Base-by-base conservation (phyloP, 2,113 vertebrate genomes). In the Nycticorax nycticorax region DNA sequence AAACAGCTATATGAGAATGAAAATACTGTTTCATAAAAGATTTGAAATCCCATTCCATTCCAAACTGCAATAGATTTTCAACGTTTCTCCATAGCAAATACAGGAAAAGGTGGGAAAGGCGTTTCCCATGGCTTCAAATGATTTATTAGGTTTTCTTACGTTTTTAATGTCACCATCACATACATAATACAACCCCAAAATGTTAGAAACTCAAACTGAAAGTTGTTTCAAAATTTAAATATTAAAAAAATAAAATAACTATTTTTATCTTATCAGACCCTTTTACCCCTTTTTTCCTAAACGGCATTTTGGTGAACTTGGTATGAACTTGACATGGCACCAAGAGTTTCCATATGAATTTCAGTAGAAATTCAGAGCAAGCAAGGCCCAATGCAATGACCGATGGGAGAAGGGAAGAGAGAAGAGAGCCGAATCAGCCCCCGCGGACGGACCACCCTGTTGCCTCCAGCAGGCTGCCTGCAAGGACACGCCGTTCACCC, bases 401-500 rank as follows among this genome's bases (percentile, higher is more conserved):
- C 0, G 3, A 24, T 14, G 19, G 0, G 5, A 55, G 48, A 33
- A 68, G 8, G 26, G 52, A 63, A 48, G 19, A 55, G 30, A 27
- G 20, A 64, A 68, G 15, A 35, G 71, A 35, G 47, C 37, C 33
- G 62, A 64, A 64, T 55, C n/a, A 28, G 12, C 23, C 63, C 32
- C 45, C 57, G 55, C 3, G 28, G 56, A 55, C 0, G 6, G 69
- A 55, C 17, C 3, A 0, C 33, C n/a, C 45, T 5, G 1, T 15
- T 60, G 17, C 14, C 66, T 43, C 33, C 66, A 33, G 39, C 41
- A 80, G 4, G 27, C 9, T 64, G n/a, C n/a, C 53, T 35, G n/a
- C 2, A 6, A n/a, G 26, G 74, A 62, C 12, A 16, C 1, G 0
- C 4, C 1, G 1, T 28, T 41, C 56, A 50, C 18, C 33, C 45